Evolutionary conservation across 2,113 vertebrate species (phyloP).

Genomic region (Puffinus mauretanicus): DNA sequence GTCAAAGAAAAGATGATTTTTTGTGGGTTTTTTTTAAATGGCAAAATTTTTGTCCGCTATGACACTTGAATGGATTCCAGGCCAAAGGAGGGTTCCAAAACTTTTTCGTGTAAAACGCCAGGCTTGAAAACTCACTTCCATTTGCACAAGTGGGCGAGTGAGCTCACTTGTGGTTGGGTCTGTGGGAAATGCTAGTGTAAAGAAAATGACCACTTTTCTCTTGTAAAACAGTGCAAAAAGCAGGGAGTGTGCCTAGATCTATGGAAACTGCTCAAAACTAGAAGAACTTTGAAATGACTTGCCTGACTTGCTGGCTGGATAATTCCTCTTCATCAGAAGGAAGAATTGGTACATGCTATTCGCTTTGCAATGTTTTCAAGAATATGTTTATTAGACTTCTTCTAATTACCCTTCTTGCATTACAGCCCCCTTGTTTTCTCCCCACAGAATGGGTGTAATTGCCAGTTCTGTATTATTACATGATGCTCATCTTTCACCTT

Average conservation of each 20-base stretch:
- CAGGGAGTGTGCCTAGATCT: not conserved
- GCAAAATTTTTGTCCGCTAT: not conserved
- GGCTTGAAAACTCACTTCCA: not conserved
- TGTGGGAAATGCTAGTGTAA: not conserved
- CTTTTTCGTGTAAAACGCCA: not conserved
- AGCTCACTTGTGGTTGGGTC: not conserved
- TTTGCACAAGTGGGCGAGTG: not conserved
- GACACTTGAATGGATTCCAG: not conserved
- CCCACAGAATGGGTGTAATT: not conserved
- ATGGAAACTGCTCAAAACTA: not conserved
- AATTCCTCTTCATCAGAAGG: not conserved
- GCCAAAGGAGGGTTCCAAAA: not conserved
- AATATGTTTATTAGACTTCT: not conserved
- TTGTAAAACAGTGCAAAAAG: not conserved
- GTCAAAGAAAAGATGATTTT: not conserved
- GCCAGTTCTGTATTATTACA: not conserved
- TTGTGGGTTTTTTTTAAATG: not conserved
- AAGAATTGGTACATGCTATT: not conserved
- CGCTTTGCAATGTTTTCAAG: not conserved
- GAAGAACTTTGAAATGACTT: not conserved
- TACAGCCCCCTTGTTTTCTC: not conserved
- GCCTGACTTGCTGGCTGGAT: not conserved
- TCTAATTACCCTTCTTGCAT: not conserved
- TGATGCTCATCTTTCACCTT: not conserved
- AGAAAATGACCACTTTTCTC: not conserved